phyloP scores from a whole-genome alignment of 92 coral and sea anemone species.

The Chrysogorgia sp. region DNA sequence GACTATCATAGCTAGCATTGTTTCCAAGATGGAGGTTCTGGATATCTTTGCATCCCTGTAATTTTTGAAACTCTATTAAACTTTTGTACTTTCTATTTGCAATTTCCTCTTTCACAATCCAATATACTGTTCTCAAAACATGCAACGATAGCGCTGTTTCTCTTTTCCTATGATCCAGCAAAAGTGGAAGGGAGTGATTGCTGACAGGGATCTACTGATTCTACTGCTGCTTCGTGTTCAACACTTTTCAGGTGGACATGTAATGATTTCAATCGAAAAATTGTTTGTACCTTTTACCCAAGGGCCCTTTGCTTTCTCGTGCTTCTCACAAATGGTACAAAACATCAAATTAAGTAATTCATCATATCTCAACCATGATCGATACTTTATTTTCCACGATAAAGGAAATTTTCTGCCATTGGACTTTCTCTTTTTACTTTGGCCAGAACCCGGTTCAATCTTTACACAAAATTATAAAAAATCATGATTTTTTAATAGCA shows the following conservation, averaged over 20 bases:
- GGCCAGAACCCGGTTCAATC: no score
- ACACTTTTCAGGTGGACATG: conserved; percentile 17
- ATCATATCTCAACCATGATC: conserved; percentile 43
- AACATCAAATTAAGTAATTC: conserved; percentile 22
- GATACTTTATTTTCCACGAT: no score
- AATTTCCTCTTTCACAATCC: no score
- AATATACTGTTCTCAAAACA: conserved; percentile 43
- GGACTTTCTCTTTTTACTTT: no score
- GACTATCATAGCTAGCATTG: no score
- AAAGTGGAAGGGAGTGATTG: conserved; percentile 27
- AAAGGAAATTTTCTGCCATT: no score
- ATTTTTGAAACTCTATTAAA: conserved; percentile 30
- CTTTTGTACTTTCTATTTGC: no score
- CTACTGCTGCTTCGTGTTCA: conserved; percentile 38
- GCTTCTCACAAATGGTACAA: conserved; percentile 39
- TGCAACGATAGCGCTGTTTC: conserved; percentile 38
- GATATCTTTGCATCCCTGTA: conserved; percentile 40
- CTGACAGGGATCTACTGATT: conserved; percentile 40
- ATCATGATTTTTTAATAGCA: no score
- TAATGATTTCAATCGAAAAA: no score
- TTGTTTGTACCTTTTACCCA: conserved; percentile 45
- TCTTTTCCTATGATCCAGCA: no score
- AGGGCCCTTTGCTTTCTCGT: conserved; percentile 28
- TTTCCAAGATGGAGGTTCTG: conserved; percentile 42
- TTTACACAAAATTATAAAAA: no score